Percentiles rank a stretch among this genome's conserved stretches.
phyloP scores from a whole-genome alignment of 2,113 vertebrate genomes.

The Chlorodrepanis virens region DNA sequence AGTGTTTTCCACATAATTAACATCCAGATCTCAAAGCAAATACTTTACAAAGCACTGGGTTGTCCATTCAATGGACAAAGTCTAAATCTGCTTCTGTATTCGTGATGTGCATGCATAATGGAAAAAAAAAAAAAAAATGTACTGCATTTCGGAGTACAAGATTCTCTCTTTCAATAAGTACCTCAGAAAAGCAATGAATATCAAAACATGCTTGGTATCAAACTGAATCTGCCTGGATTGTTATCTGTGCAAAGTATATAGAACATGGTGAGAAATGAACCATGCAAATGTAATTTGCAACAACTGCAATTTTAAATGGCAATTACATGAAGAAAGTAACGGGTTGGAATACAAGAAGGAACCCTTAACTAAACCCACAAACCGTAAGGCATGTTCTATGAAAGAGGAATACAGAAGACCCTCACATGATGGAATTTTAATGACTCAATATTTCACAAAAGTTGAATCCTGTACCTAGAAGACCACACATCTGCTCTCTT shows the following conservation, averaged over 20 bases:
- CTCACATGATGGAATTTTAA: background rate
- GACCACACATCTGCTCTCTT: background rate
- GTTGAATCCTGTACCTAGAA: background rate
- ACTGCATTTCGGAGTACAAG: background rate
- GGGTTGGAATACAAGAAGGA: background rate
- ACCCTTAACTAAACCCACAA: background rate
- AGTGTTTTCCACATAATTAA: background rate
- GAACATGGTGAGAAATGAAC: background rate
- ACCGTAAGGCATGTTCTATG: background rate
- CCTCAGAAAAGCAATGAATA: background rate
- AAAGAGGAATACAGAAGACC: background rate
- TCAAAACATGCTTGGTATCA: background rate
- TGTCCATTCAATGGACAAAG: background rate
- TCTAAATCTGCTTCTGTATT: background rate
- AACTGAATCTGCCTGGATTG: background rate
- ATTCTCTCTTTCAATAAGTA: background rate
- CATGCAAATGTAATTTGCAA: background rate
- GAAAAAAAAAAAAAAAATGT: background rate
- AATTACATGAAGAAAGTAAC: background rate
- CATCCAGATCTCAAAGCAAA: background rate
- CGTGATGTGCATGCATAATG: background rate
- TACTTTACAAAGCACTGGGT: background rate
- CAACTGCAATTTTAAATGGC: background rate
- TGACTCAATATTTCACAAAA: background rate
- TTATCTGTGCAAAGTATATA: background rate